Base-by-base conservation (phyloP, 2,797 vertebrate genomes). In the Poliocrania exsul region DNA sequence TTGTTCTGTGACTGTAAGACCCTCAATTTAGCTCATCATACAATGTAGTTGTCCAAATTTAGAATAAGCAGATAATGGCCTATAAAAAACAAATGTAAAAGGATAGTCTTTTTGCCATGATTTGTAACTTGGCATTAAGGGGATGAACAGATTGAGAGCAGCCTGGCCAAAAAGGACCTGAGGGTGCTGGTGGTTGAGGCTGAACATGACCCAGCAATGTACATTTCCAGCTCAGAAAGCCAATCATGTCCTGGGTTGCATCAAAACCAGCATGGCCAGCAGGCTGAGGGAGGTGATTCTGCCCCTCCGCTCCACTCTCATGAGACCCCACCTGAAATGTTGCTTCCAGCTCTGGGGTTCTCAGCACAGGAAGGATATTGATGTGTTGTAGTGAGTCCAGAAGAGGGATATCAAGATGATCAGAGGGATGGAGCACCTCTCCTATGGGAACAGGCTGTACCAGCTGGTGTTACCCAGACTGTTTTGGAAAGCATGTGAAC, bases 311-410 rank as follows among this genome's bases (percentile, higher is more conserved):
- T 51, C 58, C 13, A 5, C 31, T 35, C 14, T 70, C 31, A 6
- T 35, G 26, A 42, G 31, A 56, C 5, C 26, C 12, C 35, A 42
- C 8, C 21, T 56, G 17, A 2, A 56, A 31, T 4, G 26, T 50
- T 37, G 31, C 31, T 16, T 31, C 16, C 57, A 56, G 6, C 31
- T 35, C 21, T 62, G 57, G 29, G 29, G 12, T 26, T 9, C 26
- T 6, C 35, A 64, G 56, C 21, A 56, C 21, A 35, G 31, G 35
- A n/a, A 16, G 35, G 57, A 42, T 23, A 56, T 5, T 16, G 57
- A 26, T 1, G 9, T 56, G 20, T 23, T 49, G 25, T 26, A 47
- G 11, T 0, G 0, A 70, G 16, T 10, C 29, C 31, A 29, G 64
- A 38, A 19, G 16, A 77, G 13, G 12, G 54, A 11, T 28, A 24